Base-by-base conservation (phyloP, 2,797 vertebrate genomes). In the Paedocypris micromegethes region DNA sequence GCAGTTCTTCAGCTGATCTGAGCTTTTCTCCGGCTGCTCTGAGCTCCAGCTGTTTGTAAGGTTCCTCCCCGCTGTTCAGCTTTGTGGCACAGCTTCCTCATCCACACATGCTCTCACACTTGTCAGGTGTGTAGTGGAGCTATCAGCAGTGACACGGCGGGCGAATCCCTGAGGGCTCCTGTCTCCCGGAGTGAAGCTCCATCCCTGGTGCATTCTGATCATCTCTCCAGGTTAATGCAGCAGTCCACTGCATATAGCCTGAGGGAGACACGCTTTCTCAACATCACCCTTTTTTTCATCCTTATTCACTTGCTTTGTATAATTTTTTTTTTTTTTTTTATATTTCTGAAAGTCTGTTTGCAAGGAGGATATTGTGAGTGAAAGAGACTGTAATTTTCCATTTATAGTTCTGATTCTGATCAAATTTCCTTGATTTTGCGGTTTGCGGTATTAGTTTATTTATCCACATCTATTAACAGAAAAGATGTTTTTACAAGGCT, bases 211-310 rank as follows among this genome's bases (percentile, higher is more conserved):
- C 90, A 92, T 94, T 83, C 86, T 90, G 92, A 94, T 90, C 84
- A 93, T 90, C 80, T 79, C 82, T 84, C 83, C 86, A 92, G 93
- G 92, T 96, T 95, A 94, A 93, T 93, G 91, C 92, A 90, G 90
- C 92, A 90, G 92, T 92, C 91, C 91, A 82, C 88, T 75, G 86
- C 79, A 88, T 88, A 89, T 91, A 86, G 91, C 91, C 88, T 86
- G 74, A 4, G 88, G 88, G 86, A 84, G 88, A 88, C 86, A 84
- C 9, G 56, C 52, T 51, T 57, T 49, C 42, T 41, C 68, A 47
- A 65, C 46, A 2, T 7, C 2, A 61, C 42, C 9, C 23, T 64
- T 8, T 9, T 23, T 43, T 67, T 72, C 64, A 50, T 72, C 48
- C 52, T 49, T 64, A 23, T 70, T 52, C 58, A 37, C 48, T 59